Base-by-base conservation (phyloP, 2,113 vertebrate species). In the Colius striatus region DNA sequence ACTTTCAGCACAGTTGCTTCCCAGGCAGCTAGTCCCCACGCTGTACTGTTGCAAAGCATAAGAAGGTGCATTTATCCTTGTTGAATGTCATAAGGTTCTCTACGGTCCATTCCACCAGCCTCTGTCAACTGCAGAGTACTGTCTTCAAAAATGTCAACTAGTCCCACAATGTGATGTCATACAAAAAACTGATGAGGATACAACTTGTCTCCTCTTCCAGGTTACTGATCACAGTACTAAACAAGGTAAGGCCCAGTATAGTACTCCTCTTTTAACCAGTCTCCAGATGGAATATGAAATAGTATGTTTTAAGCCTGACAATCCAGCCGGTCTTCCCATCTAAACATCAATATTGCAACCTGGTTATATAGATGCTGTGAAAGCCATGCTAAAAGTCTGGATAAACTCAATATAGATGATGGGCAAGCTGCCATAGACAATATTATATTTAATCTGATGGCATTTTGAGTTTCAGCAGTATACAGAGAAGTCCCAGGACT, bases 121-220 rank as follows among this genome's bases (percentile, higher is more conserved):
- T 21, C 45, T 41, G 51, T 20, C 9, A 75, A 60, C 6, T 1
- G 0, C 66, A 83, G 12, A 50, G 26, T 14, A 10, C 29, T 27
- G 41, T n/a, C 50, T 41, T 76, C 6, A 0, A 58, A 38, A 1
- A 5, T 6, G 7, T 17, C 57, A 72, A 0, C 34, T 51, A 9
- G 30, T 53, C 22, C 34, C 8, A 9, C n/a, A 36, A 5, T 0
- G 2, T 34, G 62, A 88, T 26, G 32, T 18, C 62, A 57, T 50
- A 8, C 5, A 34, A 18, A 89, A 27, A 36, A 62, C 29, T 50
- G 23, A 54, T 19, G 17, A 43, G 21, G 34, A 79, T 16, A 72
- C 34, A 32, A 22, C 65, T 65, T 16, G 34, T 25, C 29, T 79
- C 45, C 41, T 90, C 62, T 58, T 57, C 26, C 55, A 80, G 51